A percentile compares a stretch with the other conserved stretches of the same genome.
Conservation (phyloP, 2,797 vertebrate genomes). For the Danio aesculapii region DNA sequence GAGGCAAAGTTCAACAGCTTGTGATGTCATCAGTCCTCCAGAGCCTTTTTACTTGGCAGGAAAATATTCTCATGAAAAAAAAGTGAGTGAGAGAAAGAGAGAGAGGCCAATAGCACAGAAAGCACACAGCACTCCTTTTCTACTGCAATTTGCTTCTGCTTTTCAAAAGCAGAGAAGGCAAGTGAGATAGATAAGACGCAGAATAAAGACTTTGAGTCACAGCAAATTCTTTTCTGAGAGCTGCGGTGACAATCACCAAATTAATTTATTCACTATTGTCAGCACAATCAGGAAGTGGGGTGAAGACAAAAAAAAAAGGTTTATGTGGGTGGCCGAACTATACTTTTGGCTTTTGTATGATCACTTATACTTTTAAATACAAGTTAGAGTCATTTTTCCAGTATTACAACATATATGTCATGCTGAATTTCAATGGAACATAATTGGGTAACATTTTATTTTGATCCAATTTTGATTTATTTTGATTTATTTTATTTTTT, state of each 20-base stretch:
- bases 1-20: constrained; percentile 59
- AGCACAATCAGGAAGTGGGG: neutral
- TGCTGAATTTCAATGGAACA: no score
- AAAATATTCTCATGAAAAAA: constrained; percentile 30
- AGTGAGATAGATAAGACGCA: constrained; percentile 38
- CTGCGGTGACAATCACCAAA: constrained; percentile 1
- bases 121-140: constrained; percentile 9
- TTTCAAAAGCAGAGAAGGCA: constrained; percentile 18
- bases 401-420: no score
- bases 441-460: no score
- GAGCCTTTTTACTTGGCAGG: constrained; percentile 46
- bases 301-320: no score
- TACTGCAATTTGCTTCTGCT: constrained; percentile 19
- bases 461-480: no score
- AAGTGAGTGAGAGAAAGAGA: neutral
- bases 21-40: constrained; percentile 58
- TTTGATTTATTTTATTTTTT: no score
- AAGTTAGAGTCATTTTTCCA: no score
- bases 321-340: no score
- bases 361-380: no score
- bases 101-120: constrained; percentile 2
- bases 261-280: constrained; percentile 2
- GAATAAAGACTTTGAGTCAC: constrained; percentile 9
- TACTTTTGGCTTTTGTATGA: no score
- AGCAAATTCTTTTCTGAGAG: constrained; percentile 12